phyloP scores from a whole-genome alignment of 2,888 invertebrate species.

The Thecophora atra region DNA sequence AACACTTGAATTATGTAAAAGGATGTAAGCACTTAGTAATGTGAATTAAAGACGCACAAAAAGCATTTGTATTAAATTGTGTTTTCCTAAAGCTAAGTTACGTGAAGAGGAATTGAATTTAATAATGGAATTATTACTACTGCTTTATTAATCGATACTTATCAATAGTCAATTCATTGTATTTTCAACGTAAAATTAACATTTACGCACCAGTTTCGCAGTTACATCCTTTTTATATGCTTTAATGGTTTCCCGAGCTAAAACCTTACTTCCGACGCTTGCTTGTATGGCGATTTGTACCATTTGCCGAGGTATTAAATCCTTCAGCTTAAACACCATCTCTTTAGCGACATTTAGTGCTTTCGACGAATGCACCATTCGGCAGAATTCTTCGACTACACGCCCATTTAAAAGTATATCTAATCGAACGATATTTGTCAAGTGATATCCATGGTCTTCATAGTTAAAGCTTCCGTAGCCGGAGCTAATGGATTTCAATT shows the following conservation, averaged over 20 bases:
- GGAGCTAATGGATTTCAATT: slow-evolving; percentile 86
- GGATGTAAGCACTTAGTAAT: too few species aligned
- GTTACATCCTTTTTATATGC: slow-evolving; percentile 92
- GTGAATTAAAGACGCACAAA: too few species aligned
- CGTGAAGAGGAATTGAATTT: too few species aligned
- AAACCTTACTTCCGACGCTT: slow-evolving; percentile 77
- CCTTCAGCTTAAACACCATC: slow-evolving; percentile 79
- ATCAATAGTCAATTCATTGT: too few species aligned
- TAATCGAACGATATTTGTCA: slow-evolving; percentile 82
- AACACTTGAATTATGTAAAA: neutral
- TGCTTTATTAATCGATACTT: too few species aligned
- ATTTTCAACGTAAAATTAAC: neutral
- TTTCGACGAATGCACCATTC: slow-evolving; percentile 80
- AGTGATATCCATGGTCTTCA: slow-evolving; percentile 85
- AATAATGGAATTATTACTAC: too few species aligned
- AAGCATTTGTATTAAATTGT: too few species aligned
- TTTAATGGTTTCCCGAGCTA: slow-evolving; percentile 87
- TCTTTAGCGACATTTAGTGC: slow-evolving; percentile 73
- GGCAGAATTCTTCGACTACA: slow-evolving; percentile 83
- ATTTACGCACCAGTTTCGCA: slow-evolving; percentile 81
- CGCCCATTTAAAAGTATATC: slow-evolving; percentile 78
- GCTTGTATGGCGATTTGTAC: slow-evolving; percentile 90
- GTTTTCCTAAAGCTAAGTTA: too few species aligned
- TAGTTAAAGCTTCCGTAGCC: slow-evolving; percentile 97
- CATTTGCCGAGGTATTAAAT: slow-evolving; percentile 89